These are phyloP conservation scores for Phyllopteryx taeniolatus DNA, from an alignment of 2,113 vertebrate species.

Conservation along the genomic window DNA sequence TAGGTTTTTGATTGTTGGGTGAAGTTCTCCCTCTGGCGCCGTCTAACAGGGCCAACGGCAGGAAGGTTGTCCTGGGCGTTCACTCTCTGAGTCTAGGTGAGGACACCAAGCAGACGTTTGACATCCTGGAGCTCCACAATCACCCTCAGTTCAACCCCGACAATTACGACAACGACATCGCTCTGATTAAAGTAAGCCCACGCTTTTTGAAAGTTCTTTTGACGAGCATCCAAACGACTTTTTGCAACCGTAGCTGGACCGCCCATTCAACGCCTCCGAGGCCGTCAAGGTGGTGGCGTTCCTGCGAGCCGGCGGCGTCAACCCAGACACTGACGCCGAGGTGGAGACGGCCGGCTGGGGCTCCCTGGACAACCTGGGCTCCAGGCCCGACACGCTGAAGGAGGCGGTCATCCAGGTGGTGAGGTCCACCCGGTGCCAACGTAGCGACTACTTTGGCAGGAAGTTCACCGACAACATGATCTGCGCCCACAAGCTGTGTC, in stretches of 20 bases:
- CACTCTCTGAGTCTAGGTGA: slow-evolving; percentile 66
- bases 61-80: slow-evolving; percentile 66
- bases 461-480: slow-evolving; percentile 75
- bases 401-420: slow-evolving; percentile 60
- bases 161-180: slow-evolving; percentile 73
- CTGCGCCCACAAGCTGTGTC: slow-evolving; percentile 60
- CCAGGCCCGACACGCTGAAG: slow-evolving; percentile 63
- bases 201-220: neutral
- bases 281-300: slow-evolving; percentile 48
- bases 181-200: slow-evolving; percentile 68
- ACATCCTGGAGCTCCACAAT: slow-evolving; percentile 59
- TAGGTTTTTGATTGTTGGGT: neutral
- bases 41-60: slow-evolving; percentile 37
- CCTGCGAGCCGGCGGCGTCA: slow-evolving; percentile 42
- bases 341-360: slow-evolving; percentile 75
- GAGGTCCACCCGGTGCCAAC: slow-evolving; percentile 19
- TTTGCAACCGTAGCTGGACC: slow-evolving; percentile 58
- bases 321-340: slow-evolving; percentile 15
- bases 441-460: slow-evolving; percentile 62
- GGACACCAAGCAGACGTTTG: slow-evolving; percentile 67
- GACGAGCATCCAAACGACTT: too few species aligned
- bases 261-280: slow-evolving; percentile 35
- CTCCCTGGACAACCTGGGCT: slow-evolving; percentile 56
- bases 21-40: neutral
- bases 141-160: slow-evolving; percentile 51